These are phyloP conservation scores for Bos indicus DNA, from an alignment of 2,113 vertebrate genomes.

Conservation along the genomic window DNA sequence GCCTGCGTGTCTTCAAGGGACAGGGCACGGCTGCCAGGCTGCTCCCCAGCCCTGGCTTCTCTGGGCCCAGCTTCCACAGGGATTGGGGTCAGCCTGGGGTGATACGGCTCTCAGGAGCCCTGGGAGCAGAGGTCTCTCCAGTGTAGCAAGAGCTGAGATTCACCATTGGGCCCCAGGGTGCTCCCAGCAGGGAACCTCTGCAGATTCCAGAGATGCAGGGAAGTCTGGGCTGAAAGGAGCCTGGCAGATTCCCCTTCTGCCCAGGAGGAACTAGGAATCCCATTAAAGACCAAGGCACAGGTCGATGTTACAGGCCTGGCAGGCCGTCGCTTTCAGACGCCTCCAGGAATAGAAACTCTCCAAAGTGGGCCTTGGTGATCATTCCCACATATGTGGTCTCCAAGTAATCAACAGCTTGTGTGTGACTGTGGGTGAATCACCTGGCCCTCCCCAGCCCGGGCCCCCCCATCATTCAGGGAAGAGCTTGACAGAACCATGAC, in stretches of 20 bases:
- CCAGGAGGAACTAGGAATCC: not conserved
- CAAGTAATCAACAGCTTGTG: not conserved
- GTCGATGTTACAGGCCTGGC: not conserved
- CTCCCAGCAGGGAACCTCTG: not conserved
- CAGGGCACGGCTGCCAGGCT: accelerated
- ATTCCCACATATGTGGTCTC: not conserved
- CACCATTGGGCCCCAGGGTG: accelerated
- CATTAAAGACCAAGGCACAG: accelerated
- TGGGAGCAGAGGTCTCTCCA: not conserved
- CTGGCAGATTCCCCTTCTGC: not conserved
- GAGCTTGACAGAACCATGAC: not conserved
- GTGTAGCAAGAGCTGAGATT: not conserved
- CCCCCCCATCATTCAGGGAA: accelerated
- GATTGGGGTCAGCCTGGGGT: not conserved
- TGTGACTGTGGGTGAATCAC: not conserved
- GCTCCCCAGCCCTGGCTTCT: not conserved
- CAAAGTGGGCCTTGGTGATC: not conserved
- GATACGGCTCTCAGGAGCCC: accelerated
- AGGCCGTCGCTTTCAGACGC: not conserved
- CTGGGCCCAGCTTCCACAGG: not conserved
- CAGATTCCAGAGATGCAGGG: not conserved
- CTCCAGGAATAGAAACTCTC: constrained; percentile 21
- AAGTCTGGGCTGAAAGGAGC: not conserved
- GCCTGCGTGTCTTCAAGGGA: not conserved
- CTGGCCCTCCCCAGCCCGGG: accelerated